Conservation (phyloP, 2,888 invertebrate species). For the Maniola hyperantus region DNA sequence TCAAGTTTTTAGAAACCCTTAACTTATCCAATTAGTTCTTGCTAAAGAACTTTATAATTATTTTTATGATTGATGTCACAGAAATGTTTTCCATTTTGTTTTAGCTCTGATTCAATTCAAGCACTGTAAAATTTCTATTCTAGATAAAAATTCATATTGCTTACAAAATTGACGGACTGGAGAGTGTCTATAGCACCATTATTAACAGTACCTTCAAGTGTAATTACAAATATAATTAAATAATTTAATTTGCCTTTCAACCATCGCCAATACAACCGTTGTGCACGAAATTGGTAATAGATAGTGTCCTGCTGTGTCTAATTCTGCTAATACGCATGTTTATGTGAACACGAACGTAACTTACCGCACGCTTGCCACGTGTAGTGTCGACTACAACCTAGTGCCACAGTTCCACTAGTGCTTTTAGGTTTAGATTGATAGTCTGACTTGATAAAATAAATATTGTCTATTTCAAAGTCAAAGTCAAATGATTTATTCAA, state of each 20-base stretch:
- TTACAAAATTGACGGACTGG: background rate
- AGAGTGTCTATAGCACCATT: background rate
- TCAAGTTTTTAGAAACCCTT: too few relatives aligned
- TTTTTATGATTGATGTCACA: too few relatives aligned
- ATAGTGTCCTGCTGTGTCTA: slow-evolving; percentile 27
- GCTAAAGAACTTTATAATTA: too few relatives aligned
- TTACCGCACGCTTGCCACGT: slow-evolving; percentile 36
- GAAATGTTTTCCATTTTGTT: background rate
- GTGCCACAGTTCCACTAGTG: slow-evolving; percentile 3
- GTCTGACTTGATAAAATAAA: background rate
- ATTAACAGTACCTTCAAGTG: slow-evolving; percentile 5
- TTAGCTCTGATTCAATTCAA: background rate
- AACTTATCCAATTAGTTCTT: too few relatives aligned
- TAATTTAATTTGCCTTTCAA: slow-evolving; percentile 5
- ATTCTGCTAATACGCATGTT: slow-evolving; percentile 22
- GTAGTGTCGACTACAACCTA: background rate
- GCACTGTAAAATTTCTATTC: background rate
- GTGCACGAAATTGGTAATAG: slow-evolving; percentile 20
- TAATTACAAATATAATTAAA: slow-evolving; percentile 18
- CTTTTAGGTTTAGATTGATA: slow-evolving; percentile 28
- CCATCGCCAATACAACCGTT: slow-evolving; percentile 11
- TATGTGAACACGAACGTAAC: slow-evolving; percentile 37
- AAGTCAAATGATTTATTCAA: too few relatives aligned
- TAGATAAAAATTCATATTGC: background rate
- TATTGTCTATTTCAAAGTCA: background rate